Evolutionary conservation across 2,888 invertebrate species (phyloP).

Genomic region (Acholoe squamosa): DNA sequence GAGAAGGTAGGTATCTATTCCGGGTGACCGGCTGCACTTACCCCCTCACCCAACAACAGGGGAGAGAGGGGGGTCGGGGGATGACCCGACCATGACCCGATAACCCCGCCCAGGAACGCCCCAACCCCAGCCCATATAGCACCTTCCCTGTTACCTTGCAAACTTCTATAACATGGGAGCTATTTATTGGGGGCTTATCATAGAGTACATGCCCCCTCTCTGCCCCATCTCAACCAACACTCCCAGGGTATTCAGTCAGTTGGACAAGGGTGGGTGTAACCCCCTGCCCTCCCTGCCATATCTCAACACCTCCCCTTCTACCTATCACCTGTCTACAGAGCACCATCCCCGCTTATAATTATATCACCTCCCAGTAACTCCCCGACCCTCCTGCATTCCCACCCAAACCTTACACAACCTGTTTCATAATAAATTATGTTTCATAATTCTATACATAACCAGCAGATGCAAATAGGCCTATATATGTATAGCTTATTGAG

Average conservation of each 20-base stretch:
- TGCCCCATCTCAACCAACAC: background rate
- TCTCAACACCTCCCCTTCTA: background rate
- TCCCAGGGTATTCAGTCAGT: too few species aligned
- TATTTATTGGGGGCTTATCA: too few species aligned
- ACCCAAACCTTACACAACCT: background rate
- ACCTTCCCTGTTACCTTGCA: background rate
- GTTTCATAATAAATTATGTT: background rate
- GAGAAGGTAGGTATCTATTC: background rate
- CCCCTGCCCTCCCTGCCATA: background rate
- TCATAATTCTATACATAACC: background rate
- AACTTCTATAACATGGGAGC: too few species aligned
- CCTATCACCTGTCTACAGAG: too few species aligned
- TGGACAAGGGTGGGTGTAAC: background rate
- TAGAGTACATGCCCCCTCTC: background rate
- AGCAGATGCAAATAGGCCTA: background rate
- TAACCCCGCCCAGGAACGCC: slow-evolving; percentile 9
- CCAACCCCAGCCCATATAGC: background rate
- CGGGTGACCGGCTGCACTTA: slow-evolving; percentile 17
- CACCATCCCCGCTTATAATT: background rate
- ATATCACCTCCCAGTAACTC: background rate
- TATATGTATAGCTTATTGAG: too few species aligned
- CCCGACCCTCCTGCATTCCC: background rate
- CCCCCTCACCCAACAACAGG: background rate
- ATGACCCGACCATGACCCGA: background rate
- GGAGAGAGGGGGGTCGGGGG: background rate